Percentiles rank a stretch among this genome's conserved stretches.
phyloP scores from a whole-genome alignment of 2,888 invertebrate species.

The Chorisops tibialis region DNA sequence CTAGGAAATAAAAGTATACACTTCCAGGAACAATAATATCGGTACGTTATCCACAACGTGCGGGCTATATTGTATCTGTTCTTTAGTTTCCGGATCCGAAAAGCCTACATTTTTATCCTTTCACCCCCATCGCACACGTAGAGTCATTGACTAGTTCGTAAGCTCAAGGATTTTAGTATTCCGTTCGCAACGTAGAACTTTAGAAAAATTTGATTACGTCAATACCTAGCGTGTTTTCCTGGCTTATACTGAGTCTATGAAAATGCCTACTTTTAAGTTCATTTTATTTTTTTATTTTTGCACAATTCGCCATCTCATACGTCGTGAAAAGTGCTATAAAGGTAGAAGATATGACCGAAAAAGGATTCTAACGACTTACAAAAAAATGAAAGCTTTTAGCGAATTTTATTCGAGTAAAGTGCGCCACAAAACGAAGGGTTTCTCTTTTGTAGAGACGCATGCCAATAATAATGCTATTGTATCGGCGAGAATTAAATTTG shows the following conservation, averaged over 20 bases:
- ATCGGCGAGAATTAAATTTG: conserved; percentile 22
- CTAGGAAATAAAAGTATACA: conserved; percentile 15
- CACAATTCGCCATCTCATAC: background rate
- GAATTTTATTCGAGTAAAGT: background rate
- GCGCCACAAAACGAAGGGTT: too few species aligned
- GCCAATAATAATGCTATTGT: conserved; percentile 15
- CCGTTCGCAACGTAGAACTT: conserved; percentile 13
- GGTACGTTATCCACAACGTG: too few species aligned
- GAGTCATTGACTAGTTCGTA: background rate
- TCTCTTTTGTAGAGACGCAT: too few species aligned
- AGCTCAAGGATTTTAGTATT: conserved; percentile 17
- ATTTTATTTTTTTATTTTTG: background rate
- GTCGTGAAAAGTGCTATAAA: conserved; percentile 4
- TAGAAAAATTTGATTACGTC: conserved; percentile 26
- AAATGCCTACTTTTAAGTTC: background rate
- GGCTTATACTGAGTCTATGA: background rate
- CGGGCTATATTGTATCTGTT: background rate
- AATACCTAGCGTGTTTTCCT: conserved; percentile 19
- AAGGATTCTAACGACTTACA: background rate
- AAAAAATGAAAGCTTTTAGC: conserved; percentile 10
- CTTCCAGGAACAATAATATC: too few species aligned
- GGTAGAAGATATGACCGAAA: conserved; percentile 6
- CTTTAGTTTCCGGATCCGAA: conserved; percentile 4
- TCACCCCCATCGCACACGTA: conserved; percentile 14
- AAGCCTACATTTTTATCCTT: conserved; percentile 6